A percentile compares a stretch with the other conserved stretches of the same genome.
Evolutionary conservation across 2,113 vertebrate genomes (phyloP).

Genomic region (Spea bombifrons): DNA sequence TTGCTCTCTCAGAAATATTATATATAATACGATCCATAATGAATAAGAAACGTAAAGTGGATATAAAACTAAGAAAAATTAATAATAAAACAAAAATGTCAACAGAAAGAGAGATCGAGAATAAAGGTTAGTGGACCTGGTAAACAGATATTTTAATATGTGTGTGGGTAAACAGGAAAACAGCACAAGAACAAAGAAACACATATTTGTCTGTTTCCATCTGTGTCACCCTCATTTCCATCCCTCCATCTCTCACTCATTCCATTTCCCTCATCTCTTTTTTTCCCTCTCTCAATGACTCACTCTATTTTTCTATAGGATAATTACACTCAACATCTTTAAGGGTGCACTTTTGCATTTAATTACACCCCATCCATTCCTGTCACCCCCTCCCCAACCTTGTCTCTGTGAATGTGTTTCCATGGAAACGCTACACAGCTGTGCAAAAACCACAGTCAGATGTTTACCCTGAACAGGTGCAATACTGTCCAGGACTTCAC

Average conservation of each 20-base stretch:
- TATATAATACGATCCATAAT: too few relatives aligned
- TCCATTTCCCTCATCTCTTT: neutral
- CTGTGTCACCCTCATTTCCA: neutral
- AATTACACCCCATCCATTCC: constrained; percentile 33
- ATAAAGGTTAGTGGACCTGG: too few relatives aligned
- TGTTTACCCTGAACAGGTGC: constrained; percentile 14
- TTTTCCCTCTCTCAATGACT: constrained; percentile 12
- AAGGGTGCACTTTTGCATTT: constrained; percentile 38
- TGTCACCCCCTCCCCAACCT: constrained; percentile 15
- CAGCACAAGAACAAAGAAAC: too few relatives aligned
- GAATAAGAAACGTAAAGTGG: too few relatives aligned
- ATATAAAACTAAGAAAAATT: too few relatives aligned
- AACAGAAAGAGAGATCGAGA: too few relatives aligned
- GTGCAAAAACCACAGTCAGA: constrained; percentile 26
- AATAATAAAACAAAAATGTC: too few relatives aligned
- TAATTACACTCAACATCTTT: constrained; percentile 40
- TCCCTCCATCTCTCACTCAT: neutral
- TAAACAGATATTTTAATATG: too few relatives aligned
- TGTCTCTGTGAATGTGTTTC: constrained; percentile 15
- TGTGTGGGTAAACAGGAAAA: too few relatives aligned
- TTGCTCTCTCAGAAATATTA: too few relatives aligned
- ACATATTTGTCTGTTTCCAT: too few relatives aligned
- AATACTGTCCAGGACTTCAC: constrained; percentile 20
- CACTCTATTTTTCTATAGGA: constrained; percentile 31
- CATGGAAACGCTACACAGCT: constrained; percentile 33